Evolutionary conservation across 2,888 invertebrate species (phyloP).

Genomic region (Clunio marinus): DNA sequence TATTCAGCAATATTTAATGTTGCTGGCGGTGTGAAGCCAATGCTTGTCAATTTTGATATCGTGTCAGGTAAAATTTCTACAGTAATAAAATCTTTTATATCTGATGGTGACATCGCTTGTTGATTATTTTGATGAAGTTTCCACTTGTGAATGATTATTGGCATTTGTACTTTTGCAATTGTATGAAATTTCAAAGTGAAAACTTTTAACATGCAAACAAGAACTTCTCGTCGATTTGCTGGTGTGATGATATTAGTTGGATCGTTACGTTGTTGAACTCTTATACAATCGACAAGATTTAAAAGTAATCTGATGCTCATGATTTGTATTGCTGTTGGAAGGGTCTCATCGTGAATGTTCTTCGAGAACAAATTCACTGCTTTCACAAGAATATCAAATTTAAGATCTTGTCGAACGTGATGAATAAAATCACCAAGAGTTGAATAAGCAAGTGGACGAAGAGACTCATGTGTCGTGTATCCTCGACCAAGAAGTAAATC

Average conservation of each 20-base stretch:
- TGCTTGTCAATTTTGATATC: conserved; percentile 43
- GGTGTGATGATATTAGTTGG: conserved; percentile 50
- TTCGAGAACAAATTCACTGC: conserved; percentile 93
- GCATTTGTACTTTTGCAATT: conserved; percentile 88
- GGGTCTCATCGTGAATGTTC: conserved; percentile 93
- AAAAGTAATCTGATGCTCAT: conserved; percentile 95
- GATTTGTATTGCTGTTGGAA: conserved; percentile 79
- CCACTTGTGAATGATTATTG: conserved; percentile 78
- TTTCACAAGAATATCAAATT: conserved; percentile 75
- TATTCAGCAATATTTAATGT: conserved; percentile 87
- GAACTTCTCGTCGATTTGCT: conserved; percentile 56
- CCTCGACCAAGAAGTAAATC: conserved; percentile 88
- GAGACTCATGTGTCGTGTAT: conserved; percentile 92
- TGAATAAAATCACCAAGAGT: conserved; percentile 96
- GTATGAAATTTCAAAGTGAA: conserved; percentile 95
- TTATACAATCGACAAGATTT: conserved; percentile 92
- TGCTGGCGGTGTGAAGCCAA: conserved; percentile 66
- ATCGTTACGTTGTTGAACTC: conserved; percentile 75
- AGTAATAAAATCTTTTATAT: conserved; percentile 42
- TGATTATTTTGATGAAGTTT: conserved; percentile 47
- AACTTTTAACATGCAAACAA: conserved; percentile 89
- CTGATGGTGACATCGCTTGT: conserved; percentile 44
- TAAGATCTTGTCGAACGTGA: conserved; percentile 84
- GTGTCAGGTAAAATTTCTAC: conserved; percentile 42
- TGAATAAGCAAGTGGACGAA: conserved; percentile 91